A percentile compares a stretch with the other conserved stretches of the same genome.
Evolutionary conservation across 2,797 vertebrate genomes (phyloP).

Genomic region (Lindbergichthys nudifrons): DNA sequence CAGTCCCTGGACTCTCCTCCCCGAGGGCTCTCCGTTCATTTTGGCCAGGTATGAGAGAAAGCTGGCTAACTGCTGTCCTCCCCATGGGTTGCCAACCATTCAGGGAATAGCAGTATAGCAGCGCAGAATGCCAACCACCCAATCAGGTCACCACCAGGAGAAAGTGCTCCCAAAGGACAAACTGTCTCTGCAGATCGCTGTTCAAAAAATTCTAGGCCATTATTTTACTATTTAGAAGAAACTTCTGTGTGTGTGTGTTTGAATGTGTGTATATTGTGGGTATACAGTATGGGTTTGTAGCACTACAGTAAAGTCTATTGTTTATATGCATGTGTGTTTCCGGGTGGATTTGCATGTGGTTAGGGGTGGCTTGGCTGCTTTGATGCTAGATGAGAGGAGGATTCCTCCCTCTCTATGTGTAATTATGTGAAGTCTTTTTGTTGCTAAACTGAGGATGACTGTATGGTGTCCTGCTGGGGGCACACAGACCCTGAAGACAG

Average conservation of each 20-base stretch:
- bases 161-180: constrained; percentile 75
- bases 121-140: constrained; percentile 64
- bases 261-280: constrained; percentile 19
- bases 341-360: constrained; percentile 51
- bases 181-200: constrained; percentile 53
- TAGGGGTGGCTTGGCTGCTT: constrained; percentile 53
- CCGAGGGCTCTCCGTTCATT: constrained; percentile 60
- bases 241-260: constrained; percentile 36
- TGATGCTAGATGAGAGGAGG: constrained; percentile 58
- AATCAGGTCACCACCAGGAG: constrained; percentile 80
- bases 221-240: constrained; percentile 58
- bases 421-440: constrained; percentile 62
- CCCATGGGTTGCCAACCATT: constrained; percentile 67
- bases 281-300: constrained; percentile 19
- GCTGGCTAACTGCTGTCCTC: constrained; percentile 67
- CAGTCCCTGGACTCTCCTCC: constrained; percentile 54
- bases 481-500: constrained; percentile 61
- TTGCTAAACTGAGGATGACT: constrained; percentile 62
- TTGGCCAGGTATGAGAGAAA: constrained; percentile 71
- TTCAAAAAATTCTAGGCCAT: constrained; percentile 69
- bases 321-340: constrained; percentile 43
- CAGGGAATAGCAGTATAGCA: constrained; percentile 71
- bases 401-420: constrained; percentile 56
- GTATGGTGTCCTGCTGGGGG: constrained; percentile 66
- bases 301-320: constrained; percentile 29